Evolutionary conservation across 1,140 invertebrate species (phyloP).

Genomic region (Drosophila arizonae): DNA sequence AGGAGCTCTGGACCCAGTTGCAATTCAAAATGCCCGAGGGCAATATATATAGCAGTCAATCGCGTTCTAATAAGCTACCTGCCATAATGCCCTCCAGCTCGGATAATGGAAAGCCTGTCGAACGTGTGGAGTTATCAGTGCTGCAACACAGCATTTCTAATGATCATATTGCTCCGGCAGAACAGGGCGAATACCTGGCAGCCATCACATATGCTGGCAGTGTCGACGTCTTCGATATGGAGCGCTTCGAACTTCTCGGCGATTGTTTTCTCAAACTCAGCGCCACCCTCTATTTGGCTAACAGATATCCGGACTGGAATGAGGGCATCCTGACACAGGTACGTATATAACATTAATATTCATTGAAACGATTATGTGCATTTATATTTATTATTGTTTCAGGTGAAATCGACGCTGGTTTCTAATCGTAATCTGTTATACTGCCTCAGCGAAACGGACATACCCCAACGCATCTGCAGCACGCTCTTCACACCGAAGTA

Average conservation of each 20-base stretch:
- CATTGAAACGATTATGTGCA: no score
- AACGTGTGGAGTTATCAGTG: conserved; percentile 21
- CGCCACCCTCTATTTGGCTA: conserved; percentile 88
- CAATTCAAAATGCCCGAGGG: conserved; percentile 64
- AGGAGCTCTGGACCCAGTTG: conserved; percentile 43
- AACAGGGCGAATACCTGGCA: conserved; percentile 83
- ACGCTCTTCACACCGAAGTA: conserved; percentile 81
- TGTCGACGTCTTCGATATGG: conserved; percentile 91
- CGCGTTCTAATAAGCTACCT: neutral
- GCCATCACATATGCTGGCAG: conserved; percentile 89
- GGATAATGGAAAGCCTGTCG: neutral
- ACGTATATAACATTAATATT: neutral
- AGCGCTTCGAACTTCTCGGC: conserved; percentile 93
- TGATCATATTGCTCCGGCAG: conserved; percentile 48
- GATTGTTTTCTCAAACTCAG: conserved; percentile 95
- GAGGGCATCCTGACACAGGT: conserved; percentile 90
- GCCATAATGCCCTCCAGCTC: conserved; percentile 27
- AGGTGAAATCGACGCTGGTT: conserved; percentile 89
- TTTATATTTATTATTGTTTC: neutral
- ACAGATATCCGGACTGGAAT: conserved; percentile 86
- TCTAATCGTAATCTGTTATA: conserved; percentile 92
- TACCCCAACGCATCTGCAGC: conserved; percentile 52
- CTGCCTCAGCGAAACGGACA: conserved; percentile 83
- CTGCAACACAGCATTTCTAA: conserved; percentile 47
- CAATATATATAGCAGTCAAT: conserved; percentile 34